Conservation (phyloP, 1,140 invertebrate genomes). For the Bombyx mandarina region DNA sequence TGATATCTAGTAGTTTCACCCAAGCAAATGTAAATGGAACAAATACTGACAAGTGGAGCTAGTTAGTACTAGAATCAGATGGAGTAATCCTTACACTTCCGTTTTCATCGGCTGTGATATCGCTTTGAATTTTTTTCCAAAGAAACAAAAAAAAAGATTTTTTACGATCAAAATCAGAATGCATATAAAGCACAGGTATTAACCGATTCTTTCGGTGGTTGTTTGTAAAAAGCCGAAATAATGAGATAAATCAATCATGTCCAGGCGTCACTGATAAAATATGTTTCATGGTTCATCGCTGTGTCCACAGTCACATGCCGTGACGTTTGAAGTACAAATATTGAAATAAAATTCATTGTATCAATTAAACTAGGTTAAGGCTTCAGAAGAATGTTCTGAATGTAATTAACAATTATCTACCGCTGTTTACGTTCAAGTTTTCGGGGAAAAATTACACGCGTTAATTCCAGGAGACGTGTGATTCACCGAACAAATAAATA, state of each 20-base stretch:
- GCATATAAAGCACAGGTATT: too few species aligned
- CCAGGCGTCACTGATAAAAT: slow-evolving; percentile 34
- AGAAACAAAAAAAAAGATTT: too few species aligned
- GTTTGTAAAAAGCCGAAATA: slow-evolving; percentile 6
- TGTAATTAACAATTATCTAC: too few species aligned
- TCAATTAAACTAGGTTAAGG: slow-evolving; percentile 49
- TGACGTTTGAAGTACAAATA: slow-evolving; percentile 41
- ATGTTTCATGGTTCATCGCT: slow-evolving; percentile 21
- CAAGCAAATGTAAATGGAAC: too few species aligned
- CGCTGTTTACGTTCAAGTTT: neutral
- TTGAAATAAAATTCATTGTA: slow-evolving; percentile 41
- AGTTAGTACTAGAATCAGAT: too few species aligned
- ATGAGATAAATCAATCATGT: slow-evolving; percentile 57
- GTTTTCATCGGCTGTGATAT: too few species aligned
- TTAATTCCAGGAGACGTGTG: neutral
- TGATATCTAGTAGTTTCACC: too few species aligned
- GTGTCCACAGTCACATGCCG: slow-evolving; percentile 39
- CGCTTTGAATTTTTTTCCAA: too few species aligned
- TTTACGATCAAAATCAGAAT: too few species aligned
- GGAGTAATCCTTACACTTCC: too few species aligned
- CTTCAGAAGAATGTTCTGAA: slow-evolving; percentile 8
- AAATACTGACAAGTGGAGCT: too few species aligned
- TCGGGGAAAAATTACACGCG: slow-evolving; percentile 2
- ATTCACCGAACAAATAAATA: slow-evolving; percentile 1
- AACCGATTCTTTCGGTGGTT: too few species aligned